Evolutionary conservation across 30 jellyfish, hydroid and myxozoan species (phyloP).

Genomic region (Thelohanellus kitauei): DNA sequence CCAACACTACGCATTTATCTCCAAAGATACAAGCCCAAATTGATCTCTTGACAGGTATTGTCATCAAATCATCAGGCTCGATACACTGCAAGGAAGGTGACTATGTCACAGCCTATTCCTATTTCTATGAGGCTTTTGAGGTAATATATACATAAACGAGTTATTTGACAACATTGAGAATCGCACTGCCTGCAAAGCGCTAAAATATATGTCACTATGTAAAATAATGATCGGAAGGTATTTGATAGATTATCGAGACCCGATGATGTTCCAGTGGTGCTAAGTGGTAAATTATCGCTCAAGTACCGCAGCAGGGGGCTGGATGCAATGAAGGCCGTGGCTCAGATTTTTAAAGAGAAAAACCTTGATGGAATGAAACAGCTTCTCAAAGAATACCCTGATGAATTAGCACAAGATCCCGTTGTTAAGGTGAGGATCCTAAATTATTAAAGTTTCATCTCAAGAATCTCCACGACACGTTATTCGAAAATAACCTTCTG

Average conservation of each 20-base stretch:
- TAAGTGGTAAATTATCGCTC: constrained; percentile 66
- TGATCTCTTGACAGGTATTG: no score
- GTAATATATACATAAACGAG: constrained; percentile 13
- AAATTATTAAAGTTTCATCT: constrained; percentile 21
- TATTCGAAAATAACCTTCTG: constrained; percentile 45
- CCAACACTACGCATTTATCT: no score
- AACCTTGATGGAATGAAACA: background rate
- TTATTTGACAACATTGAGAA: constrained; percentile 61
- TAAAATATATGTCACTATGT: constrained; percentile 60
- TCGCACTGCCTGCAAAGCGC: constrained; percentile 29
- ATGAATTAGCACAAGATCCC: constrained; percentile 51
- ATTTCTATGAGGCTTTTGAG: constrained; percentile 88
- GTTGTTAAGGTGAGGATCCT: constrained; percentile 18
- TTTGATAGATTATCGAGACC: constrained; percentile 15
- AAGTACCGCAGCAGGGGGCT: constrained; percentile 56
- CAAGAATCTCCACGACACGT: constrained; percentile 31
- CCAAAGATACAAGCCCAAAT: no score
- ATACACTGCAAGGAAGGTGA: constrained; percentile 63
- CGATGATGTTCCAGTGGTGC: constrained; percentile 64
- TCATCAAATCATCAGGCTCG: constrained; percentile 5
- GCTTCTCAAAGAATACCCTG: constrained; percentile 24
- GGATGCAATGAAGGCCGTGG: constrained; percentile 64
- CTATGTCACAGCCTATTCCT: constrained; percentile 58
- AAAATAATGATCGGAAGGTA: constrained; percentile 54
- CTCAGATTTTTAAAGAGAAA: no score